These are phyloP conservation scores for Tretioscincus oriximinensis DNA, from an alignment of 2,113 vertebrate genomes.

Conservation along the genomic window DNA sequence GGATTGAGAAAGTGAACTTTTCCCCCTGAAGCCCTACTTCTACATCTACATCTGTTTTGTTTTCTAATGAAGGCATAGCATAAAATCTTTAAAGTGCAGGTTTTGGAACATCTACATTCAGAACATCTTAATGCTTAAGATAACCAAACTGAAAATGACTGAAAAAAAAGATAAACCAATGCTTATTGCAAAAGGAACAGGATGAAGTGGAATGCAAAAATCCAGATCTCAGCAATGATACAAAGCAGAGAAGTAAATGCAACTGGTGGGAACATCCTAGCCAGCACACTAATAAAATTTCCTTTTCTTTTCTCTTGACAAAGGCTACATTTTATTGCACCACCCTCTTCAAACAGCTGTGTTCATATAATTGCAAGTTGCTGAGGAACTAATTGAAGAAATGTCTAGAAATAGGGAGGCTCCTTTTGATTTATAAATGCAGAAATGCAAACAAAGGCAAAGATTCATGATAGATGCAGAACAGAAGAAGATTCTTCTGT, in stretches of 20 bases:
- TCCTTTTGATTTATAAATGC: slow-evolving; percentile 39
- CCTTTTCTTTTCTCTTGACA: slow-evolving; percentile 49
- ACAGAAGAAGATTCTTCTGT: slow-evolving; percentile 39
- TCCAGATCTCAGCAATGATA: slow-evolving; percentile 40
- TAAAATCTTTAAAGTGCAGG: slow-evolving; percentile 42
- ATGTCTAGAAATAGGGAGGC: slow-evolving; percentile 45
- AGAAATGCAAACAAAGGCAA: slow-evolving; percentile 21
- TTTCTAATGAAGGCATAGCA: slow-evolving; percentile 42
- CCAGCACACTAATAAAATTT: slow-evolving; percentile 59
- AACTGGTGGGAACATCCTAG: slow-evolving; percentile 45
- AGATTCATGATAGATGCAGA: slow-evolving; percentile 17
- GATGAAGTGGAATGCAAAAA: background rate
- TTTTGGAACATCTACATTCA: slow-evolving; percentile 34
- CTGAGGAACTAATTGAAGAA: slow-evolving; percentile 58
- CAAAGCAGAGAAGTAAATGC: slow-evolving; percentile 47
- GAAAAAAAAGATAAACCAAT: slow-evolving; percentile 30
- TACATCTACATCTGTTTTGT: slow-evolving; percentile 51
- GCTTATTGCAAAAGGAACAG: slow-evolving; percentile 14
- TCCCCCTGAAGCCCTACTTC: slow-evolving; percentile 16
- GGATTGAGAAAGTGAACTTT: slow-evolving; percentile 43
- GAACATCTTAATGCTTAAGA: slow-evolving; percentile 40
- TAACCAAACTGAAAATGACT: slow-evolving; percentile 45
- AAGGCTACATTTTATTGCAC: slow-evolving; percentile 55
- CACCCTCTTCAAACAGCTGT: slow-evolving; percentile 47
- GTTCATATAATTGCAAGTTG: slow-evolving; percentile 47